These are phyloP conservation scores for Aurelia aurita DNA, from an alignment of 30 jellyfish, hydroid and myxozoan species.

Conservation along the genomic window DNA sequence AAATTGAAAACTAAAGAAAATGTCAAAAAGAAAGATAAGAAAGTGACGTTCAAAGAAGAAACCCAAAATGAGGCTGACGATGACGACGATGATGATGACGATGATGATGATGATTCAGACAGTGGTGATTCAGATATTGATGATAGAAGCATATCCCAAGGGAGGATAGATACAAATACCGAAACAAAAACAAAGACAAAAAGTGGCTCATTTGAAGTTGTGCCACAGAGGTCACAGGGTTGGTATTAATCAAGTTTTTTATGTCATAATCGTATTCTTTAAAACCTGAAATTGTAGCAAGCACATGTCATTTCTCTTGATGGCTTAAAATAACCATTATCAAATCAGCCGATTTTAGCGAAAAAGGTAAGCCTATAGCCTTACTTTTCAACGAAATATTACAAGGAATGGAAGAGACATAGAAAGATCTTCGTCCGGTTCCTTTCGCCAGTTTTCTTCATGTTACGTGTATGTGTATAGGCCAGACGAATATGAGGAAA, in stretches of 20 bases:
- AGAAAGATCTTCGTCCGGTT: no score
- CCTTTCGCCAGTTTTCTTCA: no score
- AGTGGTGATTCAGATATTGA: constrained; percentile 91
- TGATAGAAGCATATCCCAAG: constrained; percentile 95
- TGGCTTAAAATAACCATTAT: no score
- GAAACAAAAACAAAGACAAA: constrained; percentile 55
- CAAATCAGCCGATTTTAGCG: no score
- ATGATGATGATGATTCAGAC: constrained; percentile 54
- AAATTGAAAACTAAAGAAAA: not conserved
- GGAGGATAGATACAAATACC: constrained; percentile 48
- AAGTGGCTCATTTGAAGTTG: constrained; percentile 83
- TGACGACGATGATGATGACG: constrained; percentile 72
- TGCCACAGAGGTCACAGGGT: constrained; percentile 77
- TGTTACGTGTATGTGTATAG: no score
- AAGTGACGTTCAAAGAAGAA: not conserved
- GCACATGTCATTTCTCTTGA: no score
- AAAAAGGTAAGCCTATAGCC: no score
- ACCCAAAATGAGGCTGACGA: not conserved
- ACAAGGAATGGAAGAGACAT: no score
- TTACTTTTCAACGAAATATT: no score
- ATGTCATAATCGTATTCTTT: not conserved
- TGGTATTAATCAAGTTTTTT: not conserved
- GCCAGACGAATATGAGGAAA: no score
- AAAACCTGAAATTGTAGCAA: no score
- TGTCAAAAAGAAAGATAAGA: not conserved